Conservation (phyloP, 2,113 vertebrate species). For the Python bivittatus region DNA sequence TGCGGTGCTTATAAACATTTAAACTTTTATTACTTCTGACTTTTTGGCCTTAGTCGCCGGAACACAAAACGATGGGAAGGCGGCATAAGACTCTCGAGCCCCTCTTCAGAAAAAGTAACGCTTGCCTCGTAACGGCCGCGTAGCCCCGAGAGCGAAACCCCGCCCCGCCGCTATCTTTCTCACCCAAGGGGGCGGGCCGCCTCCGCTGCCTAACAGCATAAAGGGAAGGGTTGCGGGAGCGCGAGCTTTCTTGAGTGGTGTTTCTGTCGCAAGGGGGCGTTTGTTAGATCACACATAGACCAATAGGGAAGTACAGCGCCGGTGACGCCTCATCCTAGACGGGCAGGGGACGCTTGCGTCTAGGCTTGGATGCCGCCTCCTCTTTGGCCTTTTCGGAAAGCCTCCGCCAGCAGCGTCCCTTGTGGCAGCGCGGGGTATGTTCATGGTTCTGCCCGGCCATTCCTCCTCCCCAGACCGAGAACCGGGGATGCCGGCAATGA, state of each 20-base stretch:
- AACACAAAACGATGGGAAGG: neutral
- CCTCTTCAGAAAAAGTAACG: neutral
- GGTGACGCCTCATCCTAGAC: neutral
- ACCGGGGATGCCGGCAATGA: neutral
- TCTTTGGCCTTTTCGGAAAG: neutral
- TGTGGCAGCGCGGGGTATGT: neutral
- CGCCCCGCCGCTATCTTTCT: no score
- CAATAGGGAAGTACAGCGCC: neutral
- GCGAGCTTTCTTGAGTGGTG: neutral
- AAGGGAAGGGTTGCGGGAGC: no score
- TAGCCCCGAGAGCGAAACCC: no score
- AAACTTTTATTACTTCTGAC: neutral
- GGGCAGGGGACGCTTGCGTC: neutral
- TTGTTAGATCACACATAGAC: constrained; percentile 15
- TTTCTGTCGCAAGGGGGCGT: neutral
- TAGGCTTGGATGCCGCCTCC: neutral
- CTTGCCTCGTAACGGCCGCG: neutral
- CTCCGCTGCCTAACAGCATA: neutral
- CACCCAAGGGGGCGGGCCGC: neutral
- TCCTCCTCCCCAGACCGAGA: neutral
- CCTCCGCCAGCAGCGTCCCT: constrained; percentile 2
- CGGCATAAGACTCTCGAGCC: neutral
- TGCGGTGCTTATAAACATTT: neutral
- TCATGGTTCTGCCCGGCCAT: neutral
- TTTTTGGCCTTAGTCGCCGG: neutral